phyloP scores from a whole-genome alignment of 2,888 invertebrate species.

The Trypoxylon attenuatum region DNA sequence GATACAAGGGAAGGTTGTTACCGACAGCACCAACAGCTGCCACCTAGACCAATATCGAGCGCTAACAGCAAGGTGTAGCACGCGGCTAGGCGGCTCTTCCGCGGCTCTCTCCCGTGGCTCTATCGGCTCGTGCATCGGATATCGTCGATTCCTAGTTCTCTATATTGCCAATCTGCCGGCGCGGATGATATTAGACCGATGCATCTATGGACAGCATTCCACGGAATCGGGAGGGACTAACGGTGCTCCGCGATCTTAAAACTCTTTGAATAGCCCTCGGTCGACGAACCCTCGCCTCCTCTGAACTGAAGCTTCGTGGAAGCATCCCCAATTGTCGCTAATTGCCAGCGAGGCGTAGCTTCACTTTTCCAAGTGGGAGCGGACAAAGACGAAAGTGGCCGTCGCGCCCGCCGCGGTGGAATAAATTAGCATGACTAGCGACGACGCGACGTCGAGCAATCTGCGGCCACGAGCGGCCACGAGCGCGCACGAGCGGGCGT shows the following conservation, averaged over 20 bases:
- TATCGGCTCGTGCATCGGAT: constrained; percentile 54
- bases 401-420: constrained; percentile 35
- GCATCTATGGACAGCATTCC: no score
- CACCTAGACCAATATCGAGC: constrained; percentile 51
- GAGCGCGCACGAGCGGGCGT: constrained; percentile 27
- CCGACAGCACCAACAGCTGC: constrained; percentile 52
- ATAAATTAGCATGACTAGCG: constrained; percentile 46
- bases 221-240: not conserved
- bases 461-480: constrained; percentile 12
- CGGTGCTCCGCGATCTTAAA: no score
- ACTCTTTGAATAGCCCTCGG: no score
- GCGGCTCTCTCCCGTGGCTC: constrained; percentile 17
- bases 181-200: no score
- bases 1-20: constrained; percentile 52
- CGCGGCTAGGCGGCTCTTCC: constrained; percentile 19
- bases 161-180: constrained; percentile 13
- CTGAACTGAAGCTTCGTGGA: no score
- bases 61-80: constrained; percentile 49
- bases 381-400: constrained; percentile 21
- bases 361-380: constrained; percentile 13
- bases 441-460: constrained; percentile 38
- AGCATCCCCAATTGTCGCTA: constrained; percentile 15
- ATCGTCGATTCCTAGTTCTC: constrained; percentile 39
- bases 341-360: constrained; percentile 11
- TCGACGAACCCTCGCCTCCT: no score